Evolutionary conservation across 2,888 invertebrate species (phyloP), one percentile per base, ranked within the genome.

Genomic region (Lomographa bimaculata): DNA sequence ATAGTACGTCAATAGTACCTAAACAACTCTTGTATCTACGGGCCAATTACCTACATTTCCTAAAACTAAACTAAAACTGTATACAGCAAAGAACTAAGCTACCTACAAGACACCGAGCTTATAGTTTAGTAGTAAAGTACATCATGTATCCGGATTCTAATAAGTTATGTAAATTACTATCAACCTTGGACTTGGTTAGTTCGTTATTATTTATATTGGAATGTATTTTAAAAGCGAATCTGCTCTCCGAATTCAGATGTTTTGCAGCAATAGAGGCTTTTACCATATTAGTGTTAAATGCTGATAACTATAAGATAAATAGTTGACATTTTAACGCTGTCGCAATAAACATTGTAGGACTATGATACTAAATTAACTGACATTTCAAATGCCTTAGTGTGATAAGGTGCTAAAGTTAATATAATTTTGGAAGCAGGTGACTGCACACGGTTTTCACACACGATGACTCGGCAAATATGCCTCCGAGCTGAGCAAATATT

Each of bases 231-330:
- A 5, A 19, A 11, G 18, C 14, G n/a, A 16, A 23, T 32, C n/a
- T 16, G 6, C 9, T 28, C 32, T 30, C 36, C 36, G 24, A 40
- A 30, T 18, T 23, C 17, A 26, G n/a, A n/a, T n/a, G n/a, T n/a
- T n/a, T n/a, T 43, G 17, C 37, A 49, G 45, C 46, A 40, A 23
- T 35, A 11, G 12, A 21, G 16, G 8, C 35, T 19, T 41, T 53
- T 53, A 48, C 40, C 47, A 44, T 25, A 25, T 39, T 10, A 20
- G 14, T 24, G 47, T 28, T 41, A 46, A 50, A 41, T 23, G n/a
- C n/a, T n/a, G n/a, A n/a, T n/a, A n/a, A n/a, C n/a, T n/a, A n/a
- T n/a, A n/a, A n/a, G n/a, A n/a, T n/a, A n/a, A n/a, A n/a, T n/a
- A n/a, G n/a, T n/a, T n/a, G n/a, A n/a, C n/a, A n/a, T n/a, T n/a